Evolutionary conservation across 2,113 vertebrate genomes (phyloP).

Genomic region (Rhipidura dahli): DNA sequence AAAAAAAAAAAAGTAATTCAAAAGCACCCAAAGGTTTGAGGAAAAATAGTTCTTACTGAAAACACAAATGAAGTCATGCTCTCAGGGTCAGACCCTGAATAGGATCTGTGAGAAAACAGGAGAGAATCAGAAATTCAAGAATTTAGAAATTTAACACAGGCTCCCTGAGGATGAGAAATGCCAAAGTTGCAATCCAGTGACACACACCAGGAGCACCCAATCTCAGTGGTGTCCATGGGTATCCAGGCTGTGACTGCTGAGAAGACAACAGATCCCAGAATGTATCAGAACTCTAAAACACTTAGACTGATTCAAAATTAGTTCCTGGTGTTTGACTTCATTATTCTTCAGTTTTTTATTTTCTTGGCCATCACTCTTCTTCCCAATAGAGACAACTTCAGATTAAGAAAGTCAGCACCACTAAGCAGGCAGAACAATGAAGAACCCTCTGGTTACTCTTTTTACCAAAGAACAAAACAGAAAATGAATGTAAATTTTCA

Average conservation of each 20-base stretch:
- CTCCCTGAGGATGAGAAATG: not conserved
- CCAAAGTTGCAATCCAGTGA: not conserved
- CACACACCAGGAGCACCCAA: not conserved
- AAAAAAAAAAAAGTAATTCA: not conserved
- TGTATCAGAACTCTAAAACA: not conserved
- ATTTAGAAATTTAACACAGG: not conserved
- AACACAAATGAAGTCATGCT: not conserved
- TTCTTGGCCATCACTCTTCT: not conserved
- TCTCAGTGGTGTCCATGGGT: rapidly evolving
- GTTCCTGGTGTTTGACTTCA: not conserved
- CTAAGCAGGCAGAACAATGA: not conserved
- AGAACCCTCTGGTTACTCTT: not conserved
- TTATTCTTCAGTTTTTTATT: not conserved
- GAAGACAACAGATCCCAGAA: not conserved
- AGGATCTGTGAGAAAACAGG: not conserved
- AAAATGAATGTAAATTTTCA: not conserved
- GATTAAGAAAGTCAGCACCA: not conserved
- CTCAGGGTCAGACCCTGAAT: not conserved
- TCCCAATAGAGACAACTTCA: not conserved
- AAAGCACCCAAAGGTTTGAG: constrained; percentile 7
- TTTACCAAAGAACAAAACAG: not conserved
- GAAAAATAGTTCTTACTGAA: not conserved
- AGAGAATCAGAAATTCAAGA: too few species aligned
- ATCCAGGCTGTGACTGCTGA: not conserved
- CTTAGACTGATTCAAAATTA: not conserved